Base-by-base conservation (phyloP, 2,113 vertebrate species). In the Trochalopteron elliotii region DNA sequence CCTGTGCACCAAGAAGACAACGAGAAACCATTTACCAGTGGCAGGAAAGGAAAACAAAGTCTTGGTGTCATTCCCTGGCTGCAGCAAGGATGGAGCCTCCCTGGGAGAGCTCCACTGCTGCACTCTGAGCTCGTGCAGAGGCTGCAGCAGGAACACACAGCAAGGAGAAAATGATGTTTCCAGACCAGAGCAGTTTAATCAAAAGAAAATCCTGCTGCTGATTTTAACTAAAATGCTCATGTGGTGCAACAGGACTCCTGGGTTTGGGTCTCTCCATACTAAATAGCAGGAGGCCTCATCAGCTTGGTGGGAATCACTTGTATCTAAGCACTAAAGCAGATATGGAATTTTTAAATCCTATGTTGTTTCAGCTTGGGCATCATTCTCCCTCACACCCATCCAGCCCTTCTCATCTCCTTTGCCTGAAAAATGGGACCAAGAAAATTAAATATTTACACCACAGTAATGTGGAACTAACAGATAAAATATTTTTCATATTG, bases 1-100 rank as follows among this genome's bases (percentile, higher is more conserved):
- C 99, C 99, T 99, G 95, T 5, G 50, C 68, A 90, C 35, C 49
- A 91, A 85, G 71, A 89, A 59, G 44, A 94, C 28, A 93, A 47
- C 31, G 93, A 93, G 93, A 94, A 40, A 85, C 8, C 65, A 40
- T 88, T 96, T 69, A 89, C 9, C 3, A 4, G 30, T 0, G 4
- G 39, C 65, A 95, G 77, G 31, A 63, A 45, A 65, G 57, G 22
- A 27, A 78, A 75, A 72, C 21, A 56, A 31, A 19, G 42, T 63
- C 3, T 0, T 31, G 44, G 28, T 33, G 53, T 45, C 49, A 44
- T 35, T 82, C 37, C 25, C 35, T 28, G 2, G 47, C 70, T 67
- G 50, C 7, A 4, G 28, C 45, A 42, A 69, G 45, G 53, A 53
- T 35, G 67, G 61, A 56, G 16, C 14, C 33, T 52, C 74, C 44